Percentiles rank a stretch among this genome's conserved stretches.
Evolutionary conservation across 2,888 invertebrate species (phyloP).

Genomic region (Zygogramma bicolorata): DNA sequence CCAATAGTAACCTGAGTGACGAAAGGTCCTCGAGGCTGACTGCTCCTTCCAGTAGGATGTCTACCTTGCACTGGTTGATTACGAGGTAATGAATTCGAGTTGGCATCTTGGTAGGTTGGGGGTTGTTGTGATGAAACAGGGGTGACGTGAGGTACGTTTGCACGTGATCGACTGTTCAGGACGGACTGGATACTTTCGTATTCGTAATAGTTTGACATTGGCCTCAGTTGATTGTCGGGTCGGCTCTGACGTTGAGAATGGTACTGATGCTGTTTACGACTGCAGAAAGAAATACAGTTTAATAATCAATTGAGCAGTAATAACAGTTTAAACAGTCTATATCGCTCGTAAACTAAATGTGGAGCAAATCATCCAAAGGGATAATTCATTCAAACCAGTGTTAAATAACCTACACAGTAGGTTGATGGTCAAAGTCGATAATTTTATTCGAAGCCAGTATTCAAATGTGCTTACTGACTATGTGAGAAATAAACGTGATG

Average conservation of each 20-base stretch:
- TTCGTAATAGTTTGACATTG: slow-evolving; percentile 87
- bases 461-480: too few relatives aligned
- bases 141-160: slow-evolving; percentile 53
- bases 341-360: too few relatives aligned
- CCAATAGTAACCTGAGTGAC: slow-evolving; percentile 75
- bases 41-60: slow-evolving; percentile 43
- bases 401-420: too few relatives aligned
- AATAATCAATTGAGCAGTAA: too few relatives aligned
- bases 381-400: too few relatives aligned
- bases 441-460: too few relatives aligned
- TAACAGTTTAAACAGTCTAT: too few relatives aligned
- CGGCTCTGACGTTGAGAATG: slow-evolving; percentile 72
- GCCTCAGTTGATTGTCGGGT: slow-evolving; percentile 71
- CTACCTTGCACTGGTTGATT: slow-evolving; percentile 51
- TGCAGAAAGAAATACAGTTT: too few relatives aligned
- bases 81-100: slow-evolving; percentile 59
- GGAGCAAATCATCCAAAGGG: too few relatives aligned
- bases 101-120: slow-evolving; percentile 55
- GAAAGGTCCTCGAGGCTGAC: slow-evolving; percentile 69
- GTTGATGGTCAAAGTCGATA: too few relatives aligned
- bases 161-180: slow-evolving; percentile 59
- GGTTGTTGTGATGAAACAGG: slow-evolving; percentile 27
- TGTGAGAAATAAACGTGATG: too few relatives aligned
- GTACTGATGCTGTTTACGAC: slow-evolving; percentile 77
- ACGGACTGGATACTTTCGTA: slow-evolving; percentile 83